Evolutionary conservation across 2,113 vertebrate genomes (phyloP).

Genomic region (Crotophaga sulcirostris): DNA sequence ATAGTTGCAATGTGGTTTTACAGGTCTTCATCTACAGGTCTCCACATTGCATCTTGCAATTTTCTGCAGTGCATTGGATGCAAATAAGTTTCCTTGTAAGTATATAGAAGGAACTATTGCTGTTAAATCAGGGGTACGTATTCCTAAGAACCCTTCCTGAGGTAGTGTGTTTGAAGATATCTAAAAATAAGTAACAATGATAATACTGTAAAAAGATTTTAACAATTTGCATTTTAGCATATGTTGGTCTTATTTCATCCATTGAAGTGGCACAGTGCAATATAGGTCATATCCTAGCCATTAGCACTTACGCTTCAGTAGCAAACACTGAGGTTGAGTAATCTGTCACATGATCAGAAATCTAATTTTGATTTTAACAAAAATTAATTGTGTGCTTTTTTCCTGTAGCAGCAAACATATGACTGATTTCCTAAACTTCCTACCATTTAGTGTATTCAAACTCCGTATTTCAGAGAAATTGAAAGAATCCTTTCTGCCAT

Average conservation of each 20-base stretch:
- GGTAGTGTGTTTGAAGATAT: conserved; percentile 11
- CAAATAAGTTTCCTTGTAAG: conserved; percentile 52
- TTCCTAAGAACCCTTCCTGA: background rate
- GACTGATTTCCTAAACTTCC: background rate
- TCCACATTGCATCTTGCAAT: conserved; percentile 16
- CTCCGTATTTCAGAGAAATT: background rate
- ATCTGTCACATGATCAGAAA: conserved; percentile 14
- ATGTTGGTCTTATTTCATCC: conserved; percentile 19
- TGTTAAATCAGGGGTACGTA: conserved; percentile 7
- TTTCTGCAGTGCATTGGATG: background rate
- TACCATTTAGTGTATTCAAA: background rate
- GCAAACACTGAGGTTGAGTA: conserved; percentile 44
- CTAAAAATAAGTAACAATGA: conserved; percentile 42
- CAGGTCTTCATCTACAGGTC: background rate
- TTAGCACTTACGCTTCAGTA: conserved; percentile 30
- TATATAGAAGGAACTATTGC: conserved; percentile 30
- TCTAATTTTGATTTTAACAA: conserved; percentile 32
- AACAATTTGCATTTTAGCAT: conserved; percentile 40
- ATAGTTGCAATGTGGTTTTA: conserved; percentile 29
- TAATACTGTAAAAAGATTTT: background rate
- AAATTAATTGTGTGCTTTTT: background rate
- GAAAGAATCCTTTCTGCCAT: background rate
- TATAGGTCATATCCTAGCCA: conserved; percentile 61
- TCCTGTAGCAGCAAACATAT: background rate
- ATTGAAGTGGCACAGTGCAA: background rate